Conservation (phyloP, 2,888 invertebrate species). For the Boloria euphrosyne region DNA sequence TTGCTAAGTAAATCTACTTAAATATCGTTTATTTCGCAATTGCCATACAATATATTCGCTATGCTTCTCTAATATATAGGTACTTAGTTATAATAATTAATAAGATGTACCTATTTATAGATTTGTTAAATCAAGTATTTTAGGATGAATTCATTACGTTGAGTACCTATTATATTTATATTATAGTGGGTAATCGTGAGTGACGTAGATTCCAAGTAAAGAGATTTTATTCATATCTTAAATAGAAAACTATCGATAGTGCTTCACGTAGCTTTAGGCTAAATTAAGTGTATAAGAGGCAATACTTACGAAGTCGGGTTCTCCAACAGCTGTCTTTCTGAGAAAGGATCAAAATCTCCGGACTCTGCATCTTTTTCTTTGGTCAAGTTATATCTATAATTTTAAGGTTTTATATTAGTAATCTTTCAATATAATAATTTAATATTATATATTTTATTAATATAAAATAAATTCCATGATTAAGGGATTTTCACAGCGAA, state of each 20-base stretch:
- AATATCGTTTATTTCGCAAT: slow-evolving; percentile 4
- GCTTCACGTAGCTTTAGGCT: no score
- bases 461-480: not conserved
- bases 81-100: not conserved
- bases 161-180: no score
- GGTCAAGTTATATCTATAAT: slow-evolving; percentile 84
- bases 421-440: not conserved
- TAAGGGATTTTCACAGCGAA: not conserved
- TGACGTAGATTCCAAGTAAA: no score
- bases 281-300: not conserved
- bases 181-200: no score
- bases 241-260: no score
- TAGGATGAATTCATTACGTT: slow-evolving; percentile 4
- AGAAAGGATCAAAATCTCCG: slow-evolving; percentile 88
- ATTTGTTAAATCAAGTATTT: not conserved
- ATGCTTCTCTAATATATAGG: not conserved
- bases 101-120: no score
- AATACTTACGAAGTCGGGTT: slow-evolving; percentile 91
- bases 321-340: slow-evolving; percentile 85
- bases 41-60: not conserved
- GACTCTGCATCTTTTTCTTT: slow-evolving; percentile 86
- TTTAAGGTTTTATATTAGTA: slow-evolving; percentile 27
- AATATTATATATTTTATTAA: not conserved
- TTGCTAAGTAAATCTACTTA: no score
- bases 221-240: no score